Evolutionary conservation across 2,888 invertebrate species (phyloP).

Genomic region (Cryptocephalus primarius): DNA sequence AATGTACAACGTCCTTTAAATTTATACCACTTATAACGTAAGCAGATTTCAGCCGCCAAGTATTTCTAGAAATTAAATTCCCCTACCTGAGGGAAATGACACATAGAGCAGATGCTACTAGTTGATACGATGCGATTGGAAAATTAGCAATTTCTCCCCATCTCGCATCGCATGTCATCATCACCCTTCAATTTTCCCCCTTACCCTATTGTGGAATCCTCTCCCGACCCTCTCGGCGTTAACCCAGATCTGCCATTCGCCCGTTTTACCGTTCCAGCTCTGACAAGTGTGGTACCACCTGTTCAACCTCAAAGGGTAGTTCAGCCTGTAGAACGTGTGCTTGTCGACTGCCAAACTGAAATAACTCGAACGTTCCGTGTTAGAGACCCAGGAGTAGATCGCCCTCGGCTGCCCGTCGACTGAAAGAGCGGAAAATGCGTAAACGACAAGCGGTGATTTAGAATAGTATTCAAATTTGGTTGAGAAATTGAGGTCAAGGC

Average conservation of each 20-base stretch:
- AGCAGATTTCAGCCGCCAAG: too few species aligned
- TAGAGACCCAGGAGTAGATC: slow-evolving; percentile 69
- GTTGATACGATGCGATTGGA: too few species aligned
- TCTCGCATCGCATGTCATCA: too few species aligned
- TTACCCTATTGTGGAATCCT: slow-evolving; percentile 78
- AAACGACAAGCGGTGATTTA: too few species aligned
- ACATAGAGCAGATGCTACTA: too few species aligned
- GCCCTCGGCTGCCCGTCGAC: slow-evolving; percentile 63
- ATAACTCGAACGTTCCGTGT: slow-evolving; percentile 69
- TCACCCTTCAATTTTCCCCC: slow-evolving; percentile 16
- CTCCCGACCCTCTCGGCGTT: slow-evolving; percentile 76
- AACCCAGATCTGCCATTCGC: slow-evolving; percentile 85
- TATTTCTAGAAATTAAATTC: too few species aligned
- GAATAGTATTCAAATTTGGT: too few species aligned
- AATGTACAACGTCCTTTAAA: too few species aligned
- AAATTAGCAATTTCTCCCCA: too few species aligned
- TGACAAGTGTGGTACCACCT: slow-evolving; percentile 81
- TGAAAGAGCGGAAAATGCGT: slow-evolving; percentile 30
- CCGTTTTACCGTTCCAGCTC: slow-evolving; percentile 81
- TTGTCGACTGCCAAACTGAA: slow-evolving; percentile 73
- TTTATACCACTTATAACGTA: too few species aligned
- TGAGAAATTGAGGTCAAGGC: too few species aligned
- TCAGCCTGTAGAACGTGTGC: slow-evolving; percentile 68
- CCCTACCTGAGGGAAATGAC: too few species aligned
- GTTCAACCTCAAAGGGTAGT: slow-evolving; percentile 56